Percentiles rank a stretch among this genome's conserved stretches.
Conservation (phyloP, 2,113 vertebrate species). For the Chroicocephalus ridibundus region DNA sequence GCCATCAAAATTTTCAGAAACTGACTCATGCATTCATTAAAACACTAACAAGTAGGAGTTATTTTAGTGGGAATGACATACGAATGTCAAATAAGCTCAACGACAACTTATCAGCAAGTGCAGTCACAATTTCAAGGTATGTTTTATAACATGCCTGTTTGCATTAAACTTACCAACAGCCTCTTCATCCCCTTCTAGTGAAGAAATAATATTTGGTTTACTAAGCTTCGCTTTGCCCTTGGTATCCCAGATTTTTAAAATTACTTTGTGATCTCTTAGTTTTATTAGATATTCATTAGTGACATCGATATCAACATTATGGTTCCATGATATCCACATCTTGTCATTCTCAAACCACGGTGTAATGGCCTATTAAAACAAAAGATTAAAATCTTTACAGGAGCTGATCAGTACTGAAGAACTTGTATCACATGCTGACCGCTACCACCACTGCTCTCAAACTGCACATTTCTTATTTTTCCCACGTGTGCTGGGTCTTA, state of each 20-base stretch:
- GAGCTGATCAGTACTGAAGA: not conserved
- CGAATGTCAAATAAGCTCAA: not conserved
- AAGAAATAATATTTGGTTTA: conserved; percentile 21
- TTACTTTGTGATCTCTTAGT: conserved; percentile 77
- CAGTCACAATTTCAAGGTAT: not conserved
- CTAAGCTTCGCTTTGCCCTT: conserved; percentile 71
- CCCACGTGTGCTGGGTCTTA: not conserved
- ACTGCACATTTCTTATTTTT: not conserved
- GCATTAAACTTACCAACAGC: conserved; percentile 32
- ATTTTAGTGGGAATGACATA: not conserved
- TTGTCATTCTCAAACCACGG: conserved; percentile 78
- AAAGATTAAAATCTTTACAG: not conserved
- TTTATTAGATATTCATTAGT: conserved; percentile 77
- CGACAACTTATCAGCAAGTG: not conserved
- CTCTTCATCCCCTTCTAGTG: not conserved
- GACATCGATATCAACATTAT: conserved; percentile 67
- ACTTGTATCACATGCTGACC: not conserved
- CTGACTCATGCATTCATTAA: not conserved
- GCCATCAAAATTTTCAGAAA: not conserved
- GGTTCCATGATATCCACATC: conserved; percentile 82
- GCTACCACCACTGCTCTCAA: not conserved
- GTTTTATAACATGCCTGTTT: not conserved
- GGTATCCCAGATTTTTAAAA: conserved; percentile 76
- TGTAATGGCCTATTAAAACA: conserved; percentile 68
- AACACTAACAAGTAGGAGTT: not conserved